Conservation (phyloP, 2,797 vertebrate genomes). For the Catharus ustulatus region DNA sequence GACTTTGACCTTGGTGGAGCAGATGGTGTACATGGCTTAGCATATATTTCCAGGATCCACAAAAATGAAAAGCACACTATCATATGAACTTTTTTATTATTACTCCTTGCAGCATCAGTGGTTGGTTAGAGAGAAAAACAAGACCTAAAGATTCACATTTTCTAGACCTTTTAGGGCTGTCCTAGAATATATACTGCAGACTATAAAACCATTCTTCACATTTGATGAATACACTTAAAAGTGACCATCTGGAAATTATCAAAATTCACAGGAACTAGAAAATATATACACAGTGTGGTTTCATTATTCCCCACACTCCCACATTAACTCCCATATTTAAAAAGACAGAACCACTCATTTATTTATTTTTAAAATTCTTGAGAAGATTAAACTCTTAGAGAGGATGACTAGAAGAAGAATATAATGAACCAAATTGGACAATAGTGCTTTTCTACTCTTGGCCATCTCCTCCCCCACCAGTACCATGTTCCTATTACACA, state of each 20-base stretch:
- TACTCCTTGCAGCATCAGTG: not conserved
- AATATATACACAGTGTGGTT: conserved; percentile 30
- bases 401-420: not conserved
- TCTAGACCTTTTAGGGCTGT: not conserved
- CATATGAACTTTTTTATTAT: not conserved
- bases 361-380: conserved; percentile 49
- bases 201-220: not conserved
- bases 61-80: conserved; percentile 13
- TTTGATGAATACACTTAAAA: conserved; percentile 1
- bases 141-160: not conserved
- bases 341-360: not conserved
- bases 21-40: not conserved
- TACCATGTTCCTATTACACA: not conserved
- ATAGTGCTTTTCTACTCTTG: not conserved
- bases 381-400: not conserved
- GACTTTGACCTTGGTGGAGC: not conserved
- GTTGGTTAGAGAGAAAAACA: not conserved
- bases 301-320: conserved; percentile 10
- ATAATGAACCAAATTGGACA: not conserved
- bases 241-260: conserved; percentile 64
- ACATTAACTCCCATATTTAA: not conserved
- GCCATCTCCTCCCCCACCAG: not conserved
- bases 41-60: not conserved
- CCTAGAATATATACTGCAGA: not conserved
- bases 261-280: conserved; percentile 39